Base-by-base conservation (phyloP, 1,140 invertebrate genomes). In the Platyura marginata region DNA sequence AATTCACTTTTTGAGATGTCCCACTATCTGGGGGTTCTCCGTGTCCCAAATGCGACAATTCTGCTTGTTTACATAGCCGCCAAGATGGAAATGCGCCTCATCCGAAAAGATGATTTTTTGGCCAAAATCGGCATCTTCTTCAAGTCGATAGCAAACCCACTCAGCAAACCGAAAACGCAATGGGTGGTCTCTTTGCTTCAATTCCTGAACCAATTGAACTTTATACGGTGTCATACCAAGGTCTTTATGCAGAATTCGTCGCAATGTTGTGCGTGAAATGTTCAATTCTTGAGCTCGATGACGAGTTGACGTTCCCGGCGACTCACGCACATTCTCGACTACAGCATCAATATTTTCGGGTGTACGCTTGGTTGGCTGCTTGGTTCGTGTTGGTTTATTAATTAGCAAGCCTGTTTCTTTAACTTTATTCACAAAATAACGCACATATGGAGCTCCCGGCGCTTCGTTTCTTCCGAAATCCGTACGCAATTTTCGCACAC, bases 261-360 rank as follows among this genome's bases (percentile, higher is more conserved):
- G 3, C 3, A 15, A n/a, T 34, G 32, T 34, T 15, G 13, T 15
- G 13, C 32, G 4, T 4, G 32, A 34, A 13, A 34, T 11, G 3
- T 15, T 15, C 32, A 34, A 3, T 6, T 4, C 3, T 3, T 4
- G 4, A 4, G 32, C 4, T 6, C 32, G 32, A 4, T 15, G 32
- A 4, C 32, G 32, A 34, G 16, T 15, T 15, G 32, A 34, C 32
- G 11, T 34, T 34, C 16, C 3, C 3, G 11, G 32, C 4, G 4
- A 4, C 11, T 34, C 32, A n/a, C n/a, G n/a, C n/a, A n/a, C n/a
- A n/a, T n/a, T n/a, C 41, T 29, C 44, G 44, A 45, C 40, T 29
- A 52, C 51, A 48, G 46, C 46, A 53, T 39, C 53, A 52, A 53
- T 44, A 38, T 40, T 35, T 44, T 48, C 32, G 44, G 47, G 40